A percentile compares a stretch with the other conserved stretches of the same genome.
Evolutionary conservation across 1,140 invertebrate species (phyloP).

Genomic region (Octopus sinensis): DNA sequence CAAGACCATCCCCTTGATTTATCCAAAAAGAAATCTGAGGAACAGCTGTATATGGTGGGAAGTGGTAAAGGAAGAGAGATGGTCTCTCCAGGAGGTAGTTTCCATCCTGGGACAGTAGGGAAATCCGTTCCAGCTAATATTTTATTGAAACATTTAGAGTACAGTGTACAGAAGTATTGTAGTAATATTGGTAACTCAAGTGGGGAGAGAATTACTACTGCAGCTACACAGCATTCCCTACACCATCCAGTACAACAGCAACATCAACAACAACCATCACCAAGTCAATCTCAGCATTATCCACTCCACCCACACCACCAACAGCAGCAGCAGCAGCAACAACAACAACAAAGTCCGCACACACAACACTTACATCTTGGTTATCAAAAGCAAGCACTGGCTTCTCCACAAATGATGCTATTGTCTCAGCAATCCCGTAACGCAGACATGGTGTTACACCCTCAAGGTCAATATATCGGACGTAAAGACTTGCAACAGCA

Average conservation of each 20-base stretch:
- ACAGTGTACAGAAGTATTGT: slow-evolving; percentile 41
- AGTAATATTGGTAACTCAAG: slow-evolving; percentile 24
- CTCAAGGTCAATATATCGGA: neutral
- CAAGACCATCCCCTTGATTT: slow-evolving; percentile 40
- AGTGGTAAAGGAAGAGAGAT: slow-evolving; percentile 14
- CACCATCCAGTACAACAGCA: slow-evolving; percentile 12
- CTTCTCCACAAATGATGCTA: neutral
- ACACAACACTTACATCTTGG: neutral
- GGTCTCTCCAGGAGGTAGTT: neutral
- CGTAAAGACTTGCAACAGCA: neutral
- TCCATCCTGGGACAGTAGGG: neutral
- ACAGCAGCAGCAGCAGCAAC: neutral
- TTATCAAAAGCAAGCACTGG: neutral
- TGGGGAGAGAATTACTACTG: neutral
- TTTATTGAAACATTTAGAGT: slow-evolving; percentile 37
- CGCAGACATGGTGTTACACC: slow-evolving; percentile 8
- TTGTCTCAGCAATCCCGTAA: slow-evolving; percentile 12
- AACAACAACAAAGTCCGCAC: slow-evolving; percentile 9
- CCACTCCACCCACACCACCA: neutral
- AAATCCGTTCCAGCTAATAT: slow-evolving; percentile 29
- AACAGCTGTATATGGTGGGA: neutral
- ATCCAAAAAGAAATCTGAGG: slow-evolving; percentile 28
- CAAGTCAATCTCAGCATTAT: neutral
- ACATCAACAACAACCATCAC: neutral
- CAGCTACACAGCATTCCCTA: slow-evolving; percentile 6